Evolutionary conservation across 2,113 vertebrate genomes (phyloP), one percentile per base, ranked within the genome.

Genomic region (Chauna torquata): DNA sequence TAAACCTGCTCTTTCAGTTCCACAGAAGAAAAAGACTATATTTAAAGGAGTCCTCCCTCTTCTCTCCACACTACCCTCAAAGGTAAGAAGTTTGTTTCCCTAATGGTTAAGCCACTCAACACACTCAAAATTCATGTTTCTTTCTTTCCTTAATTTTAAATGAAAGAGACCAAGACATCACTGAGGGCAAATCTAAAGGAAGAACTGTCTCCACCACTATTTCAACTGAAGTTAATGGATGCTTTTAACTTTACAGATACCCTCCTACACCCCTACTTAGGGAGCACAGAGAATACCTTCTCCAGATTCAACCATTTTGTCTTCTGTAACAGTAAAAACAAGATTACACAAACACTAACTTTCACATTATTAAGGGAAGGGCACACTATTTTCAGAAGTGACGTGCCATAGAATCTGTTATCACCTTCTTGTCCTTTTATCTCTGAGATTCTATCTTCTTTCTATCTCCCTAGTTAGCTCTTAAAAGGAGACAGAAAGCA

Each of bases 401-500:
- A 82, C 28, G 24, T 38, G 68, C 62, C 54, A 77, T 1, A 49
- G 42, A 91, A 85, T 57, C 62, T 40, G 47, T 62, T 71, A 92
- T 42, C 86, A 89, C 70, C 75, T 66, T 66, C 0, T 11, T 86
- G 36, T 54, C 49, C 68, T 92, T 96, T 94, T 52, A 94, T 69
- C 83, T 89, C 65, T 27, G n/a, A 58, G 50, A 62, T 49, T 71
- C 70, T 57, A 68, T 76, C 70, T 93, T 12, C 40, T 40, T 82
- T 70, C 36, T 90, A 64, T 82, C 77, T 76, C 65, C 30, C 44
- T 47, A 49, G 18, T 72, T 62, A 62, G 30, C 44, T 94, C 84
- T 90, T 88, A 79, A 79, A 91, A 75, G 65, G 19, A 92, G 25
- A 92, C 80, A 95, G 96, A 88, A 88, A 94, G 59, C 45, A 92